A percentile compares a stretch with the other conserved stretches of the same genome.
Conservation (phyloP, 2,797 vertebrate species). For the Pelodytes ibericus region DNA sequence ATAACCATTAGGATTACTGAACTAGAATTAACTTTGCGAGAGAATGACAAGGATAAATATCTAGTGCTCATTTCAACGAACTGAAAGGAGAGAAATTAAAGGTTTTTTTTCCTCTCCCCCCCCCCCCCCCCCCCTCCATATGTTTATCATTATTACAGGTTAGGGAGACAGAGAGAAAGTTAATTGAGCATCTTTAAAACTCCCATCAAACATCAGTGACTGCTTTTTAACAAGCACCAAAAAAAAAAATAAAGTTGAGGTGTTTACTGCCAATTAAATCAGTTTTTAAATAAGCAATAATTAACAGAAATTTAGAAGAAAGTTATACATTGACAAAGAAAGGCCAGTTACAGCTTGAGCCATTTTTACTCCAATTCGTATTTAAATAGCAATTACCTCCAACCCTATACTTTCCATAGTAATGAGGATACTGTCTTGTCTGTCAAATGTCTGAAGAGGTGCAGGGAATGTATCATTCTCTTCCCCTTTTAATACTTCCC, state of each 20-base stretch:
- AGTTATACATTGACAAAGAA: conserved; percentile 90
- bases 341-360: conserved; percentile 83
- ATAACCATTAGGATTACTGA: background rate
- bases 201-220: conserved; percentile 81
- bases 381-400: conserved; percentile 86
- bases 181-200: conserved; percentile 79
- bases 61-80: background rate
- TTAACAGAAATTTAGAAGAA: conserved; percentile 87
- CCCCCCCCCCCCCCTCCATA: conserved; percentile 58
- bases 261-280: conserved; percentile 89
- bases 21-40: background rate
- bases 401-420: conserved; percentile 92
- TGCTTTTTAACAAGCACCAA: conserved; percentile 84
- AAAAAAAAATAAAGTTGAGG: conserved; percentile 87
- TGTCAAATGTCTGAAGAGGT: conserved; percentile 75
- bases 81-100: background rate
- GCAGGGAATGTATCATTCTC: conserved; percentile 70
- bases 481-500: conserved; percentile 19
- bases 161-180: conserved; percentile 80
- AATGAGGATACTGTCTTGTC: conserved; percentile 85
- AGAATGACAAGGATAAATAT: conserved; percentile 3
- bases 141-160: conserved; percentile 81
- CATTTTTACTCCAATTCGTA: conserved; percentile 84
- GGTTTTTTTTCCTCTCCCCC: conserved; percentile 54
- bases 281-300: conserved; percentile 85